These are phyloP conservation scores for Brachyhypopomus occidentalis DNA, from an alignment of 2,113 vertebrate genomes.

Conservation along the genomic window DNA sequence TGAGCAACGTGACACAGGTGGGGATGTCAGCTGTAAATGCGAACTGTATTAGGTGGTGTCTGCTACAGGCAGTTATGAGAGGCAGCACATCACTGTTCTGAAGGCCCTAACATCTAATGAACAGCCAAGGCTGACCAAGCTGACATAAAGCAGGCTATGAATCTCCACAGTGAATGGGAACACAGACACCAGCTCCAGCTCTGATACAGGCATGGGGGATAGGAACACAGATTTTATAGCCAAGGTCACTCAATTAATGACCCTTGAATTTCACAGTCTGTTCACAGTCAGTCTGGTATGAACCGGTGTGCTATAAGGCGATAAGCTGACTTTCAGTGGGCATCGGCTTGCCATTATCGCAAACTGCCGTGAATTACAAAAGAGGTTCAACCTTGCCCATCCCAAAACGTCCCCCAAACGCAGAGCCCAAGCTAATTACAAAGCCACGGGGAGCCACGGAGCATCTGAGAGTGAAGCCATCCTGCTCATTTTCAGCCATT, in stretches of 20 bases:
- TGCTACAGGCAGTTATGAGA: constrained; percentile 27
- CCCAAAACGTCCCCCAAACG: not conserved
- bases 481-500: constrained; percentile 46
- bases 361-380: not conserved
- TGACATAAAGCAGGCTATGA: constrained; percentile 63
- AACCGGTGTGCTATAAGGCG: not conserved
- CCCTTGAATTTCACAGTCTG: constrained; percentile 1
- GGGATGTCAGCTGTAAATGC: constrained; percentile 62
- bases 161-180: constrained; percentile 56
- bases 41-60: constrained; percentile 18
- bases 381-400: not conserved
- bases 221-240: constrained; percentile 25
- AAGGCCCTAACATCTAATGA: constrained; percentile 62
- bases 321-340: not conserved
- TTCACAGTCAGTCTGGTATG: not conserved
- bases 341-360: not conserved
- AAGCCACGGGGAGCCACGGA: not conserved
- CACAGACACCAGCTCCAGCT: constrained; percentile 3
- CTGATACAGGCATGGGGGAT: constrained; percentile 21
- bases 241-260: constrained; percentile 11
- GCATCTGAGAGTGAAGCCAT: constrained; percentile 11
- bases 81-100: constrained; percentile 18
- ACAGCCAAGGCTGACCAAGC: constrained; percentile 55
- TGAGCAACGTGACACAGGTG: constrained; percentile 62
- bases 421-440: not conserved